Evolutionary conservation across 2,797 vertebrate species (phyloP), one percentile per base, ranked within the genome.

Genomic region (Megaceryle alcyon): DNA sequence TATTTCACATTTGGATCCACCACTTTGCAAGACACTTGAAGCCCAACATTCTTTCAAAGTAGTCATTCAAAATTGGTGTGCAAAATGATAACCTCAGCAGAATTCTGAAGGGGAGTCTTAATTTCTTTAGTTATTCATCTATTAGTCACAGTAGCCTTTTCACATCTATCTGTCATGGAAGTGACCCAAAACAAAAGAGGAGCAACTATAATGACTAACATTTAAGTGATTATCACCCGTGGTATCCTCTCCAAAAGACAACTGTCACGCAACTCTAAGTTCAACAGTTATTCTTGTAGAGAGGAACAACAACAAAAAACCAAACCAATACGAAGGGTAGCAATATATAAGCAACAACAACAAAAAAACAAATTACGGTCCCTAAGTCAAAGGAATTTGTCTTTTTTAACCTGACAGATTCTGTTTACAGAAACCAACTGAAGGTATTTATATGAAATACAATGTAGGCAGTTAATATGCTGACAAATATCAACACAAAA

Each of bases 141-240:
- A 72, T 80, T 29, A 60, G 46, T 63, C 75, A 81, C 43, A 90
- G 76, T 57, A 90, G 93, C 94, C 48, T 88, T 88, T 94, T 82
- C 57, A 4, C 46, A 88, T 35, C 60, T 71, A 22, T 48, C 39
- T 75, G 64, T 61, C 56, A 91, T 15, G 17, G 60, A 95, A 93
- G 49, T 33, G 28, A 87, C 65, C 72, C 78, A 88, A 41, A 88
- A 19, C 57, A 95, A 73, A 92, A 86, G 60, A 91, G 28, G 37
- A 83, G 35, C 48, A 86, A 75, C 33, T 60, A 33, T 37, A 86
- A 64, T 44, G 64, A 77, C n/a, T 59, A 85, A 63, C 3, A 15
- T 53, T 70, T 76, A 91, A 86, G 81, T 90, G 92, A 78, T 92
- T 95, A 92, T 75, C 29, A 86, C 37, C 78, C 68, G 23, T 48